Evolutionary conservation across 2,888 invertebrate genomes (phyloP).

Genomic region (Hypsopygia costalis): DNA sequence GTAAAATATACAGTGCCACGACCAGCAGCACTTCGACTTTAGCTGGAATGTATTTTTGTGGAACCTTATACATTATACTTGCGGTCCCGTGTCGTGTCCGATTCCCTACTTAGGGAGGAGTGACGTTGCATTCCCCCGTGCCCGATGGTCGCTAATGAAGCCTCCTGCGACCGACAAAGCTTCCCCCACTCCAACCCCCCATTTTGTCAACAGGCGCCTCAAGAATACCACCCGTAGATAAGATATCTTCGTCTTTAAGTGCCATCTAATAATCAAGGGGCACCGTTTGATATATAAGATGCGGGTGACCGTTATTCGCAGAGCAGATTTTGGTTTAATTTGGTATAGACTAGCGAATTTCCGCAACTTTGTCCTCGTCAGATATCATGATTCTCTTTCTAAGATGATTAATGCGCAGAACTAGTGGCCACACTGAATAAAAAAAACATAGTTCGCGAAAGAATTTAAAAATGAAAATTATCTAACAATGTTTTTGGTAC

Average conservation of each 20-base stretch:
- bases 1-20: no score
- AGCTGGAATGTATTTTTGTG: slow-evolving; percentile 15
- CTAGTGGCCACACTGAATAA: no score
- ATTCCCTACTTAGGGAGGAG: slow-evolving; percentile 27
- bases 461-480: no score
- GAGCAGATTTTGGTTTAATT: slow-evolving; percentile 2
- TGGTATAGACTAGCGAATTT: neutral
- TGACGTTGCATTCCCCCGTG: slow-evolving; percentile 48
- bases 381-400: no score
- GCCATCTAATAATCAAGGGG: slow-evolving; percentile 15
- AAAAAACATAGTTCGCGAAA: no score
- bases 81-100: slow-evolving; percentile 16
- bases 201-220: slow-evolving; percentile 34
- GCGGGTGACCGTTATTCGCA: slow-evolving; percentile 8
- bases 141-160: slow-evolving; percentile 56
- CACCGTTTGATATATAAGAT: slow-evolving; percentile 9
- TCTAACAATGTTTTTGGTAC: no score
- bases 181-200: slow-evolving; percentile 23
- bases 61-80: slow-evolving; percentile 18
- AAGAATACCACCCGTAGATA: slow-evolving; percentile 25
- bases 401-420: no score
- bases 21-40: no score
- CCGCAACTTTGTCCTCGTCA: no score
- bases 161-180: slow-evolving; percentile 53
- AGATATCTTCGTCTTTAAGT: slow-evolving; percentile 18